Base-by-base conservation (phyloP, 2,113 vertebrate genomes). In the Pagrus major region DNA sequence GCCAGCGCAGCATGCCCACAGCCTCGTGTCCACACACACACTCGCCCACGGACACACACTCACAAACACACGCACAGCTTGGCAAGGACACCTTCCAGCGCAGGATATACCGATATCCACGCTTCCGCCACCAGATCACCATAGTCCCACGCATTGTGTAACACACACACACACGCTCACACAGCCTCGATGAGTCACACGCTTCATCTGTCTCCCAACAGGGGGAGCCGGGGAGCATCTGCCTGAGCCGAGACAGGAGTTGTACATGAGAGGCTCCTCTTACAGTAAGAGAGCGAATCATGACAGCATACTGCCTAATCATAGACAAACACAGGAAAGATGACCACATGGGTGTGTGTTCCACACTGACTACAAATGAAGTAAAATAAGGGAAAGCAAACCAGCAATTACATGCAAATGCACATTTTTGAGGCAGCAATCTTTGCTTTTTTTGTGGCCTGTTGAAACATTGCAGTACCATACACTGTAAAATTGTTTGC, bases 201-300 rank as follows among this genome's bases (percentile, higher is more conserved):
- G 92, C 93, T 94, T 94, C 93, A 94, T 94, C 92, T 83, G 89
- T 95, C 94, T 94, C 94, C 92, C 95, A 93, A 89, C 92, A 95
- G 94, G 93, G 94, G 91, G 94, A 93, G 93, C 91, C 23, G 85
- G 44, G 73, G 89, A 90, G 89, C 91, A 94, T 93, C 92, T 93
- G 90, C 86, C 63, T 52, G 80, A 75, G 66, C 41, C 16, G 33
- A 86, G 76, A 84, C 56, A 25, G 72, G 37, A 83, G 55, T 80
- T 39, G 37, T 58, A 70, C 60, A 49, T 29, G 10, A 71, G 51
- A 70, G 65, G 52, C 60, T 44, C 60, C 64, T 49, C 54, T 79
- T 86, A 87, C 60, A 76, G 86, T 77, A 56, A 81, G 63, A 73
- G 76, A 77, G 70, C 66, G 63, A 78, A 76, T 81, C 80, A 58